Evolutionary conservation across 2,888 invertebrate genomes (phyloP), one percentile per base, ranked within the genome.

Genomic region (Petrolisthes manimaculis): DNA sequence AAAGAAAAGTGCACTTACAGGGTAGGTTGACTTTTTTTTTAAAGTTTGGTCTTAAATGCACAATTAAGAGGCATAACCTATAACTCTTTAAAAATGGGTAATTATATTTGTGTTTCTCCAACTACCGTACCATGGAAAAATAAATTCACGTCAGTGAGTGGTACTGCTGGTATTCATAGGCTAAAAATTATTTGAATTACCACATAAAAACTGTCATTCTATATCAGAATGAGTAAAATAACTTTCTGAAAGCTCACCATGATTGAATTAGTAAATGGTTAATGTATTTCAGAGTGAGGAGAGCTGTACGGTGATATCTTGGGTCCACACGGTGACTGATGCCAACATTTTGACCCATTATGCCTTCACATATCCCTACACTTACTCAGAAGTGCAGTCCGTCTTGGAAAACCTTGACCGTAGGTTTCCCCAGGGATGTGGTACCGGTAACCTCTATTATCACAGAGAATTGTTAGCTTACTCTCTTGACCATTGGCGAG

Each of bases 331-430:
- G 18, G 89, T 95, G 24, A 94, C 95, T 86, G 97, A 96, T 92
- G 92, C 94, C 4, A 95, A 74, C 14, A 61, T 96, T 37, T 95
- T 95, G 5, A 95, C 96, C 8, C 97, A 96, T 93, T 96, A 97
- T 93, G 97, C 97, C 0, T 98, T 98, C 93, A 97, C 97, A 6
- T 98, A 96, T 93, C 98, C 98, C 2, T 97, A 95, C 93, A 96
- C 97, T 0, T 97, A 97, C 92, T 94, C 95, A 0, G 97, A 98
- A 92, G 94, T 96, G 84, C 96, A 97, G 93, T 95, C 95, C 91
- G 95, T 95, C 92, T 93, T 97, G 54, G 94, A 94, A 91, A 94
- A 94, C 82, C 95, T 97, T 80, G 97, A 97, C 92, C 77, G 61
- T n/a, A 55, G 69, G 24, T 90, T 90, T 80, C 83, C 84, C 8